A percentile compares a stretch with the other conserved stretches of the same genome.
Evolutionary conservation across 2,888 invertebrate species (phyloP).

Genomic region (Phania funesta): DNA sequence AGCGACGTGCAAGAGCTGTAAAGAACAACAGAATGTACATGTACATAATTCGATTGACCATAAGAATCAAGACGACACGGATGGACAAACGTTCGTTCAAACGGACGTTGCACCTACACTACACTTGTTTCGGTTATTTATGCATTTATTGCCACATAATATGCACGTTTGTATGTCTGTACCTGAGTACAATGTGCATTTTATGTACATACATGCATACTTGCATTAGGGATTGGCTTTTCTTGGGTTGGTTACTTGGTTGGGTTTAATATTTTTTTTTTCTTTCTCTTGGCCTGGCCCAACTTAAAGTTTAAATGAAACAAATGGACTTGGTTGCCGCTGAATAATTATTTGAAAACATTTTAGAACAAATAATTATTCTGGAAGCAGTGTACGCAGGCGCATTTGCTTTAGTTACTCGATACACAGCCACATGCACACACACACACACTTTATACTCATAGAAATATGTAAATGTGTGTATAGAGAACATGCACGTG

Average conservation of each 20-base stretch:
- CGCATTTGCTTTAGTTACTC: conserved; percentile 55
- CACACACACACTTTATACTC: neutral
- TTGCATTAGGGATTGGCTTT: conserved; percentile 64
- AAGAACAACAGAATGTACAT: neutral
- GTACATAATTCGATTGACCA: conserved; percentile 49
- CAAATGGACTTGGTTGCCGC: conserved; percentile 53
- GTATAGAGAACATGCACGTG: conserved; percentile 62
- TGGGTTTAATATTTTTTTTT: conserved; percentile 24
- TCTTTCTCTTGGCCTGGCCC: conserved; percentile 47
- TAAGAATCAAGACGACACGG: conserved; percentile 52
- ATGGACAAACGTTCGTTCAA: conserved; percentile 57
- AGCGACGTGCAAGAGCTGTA: conserved; percentile 42
- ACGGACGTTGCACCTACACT: conserved; percentile 68
- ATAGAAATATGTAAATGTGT: neutral
- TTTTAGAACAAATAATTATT: conserved; percentile 61
- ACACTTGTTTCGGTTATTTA: conserved; percentile 53
- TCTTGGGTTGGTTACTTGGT: conserved; percentile 47
- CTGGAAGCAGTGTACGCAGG: conserved; percentile 52
- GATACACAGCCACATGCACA: neutral
- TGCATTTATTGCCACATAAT: conserved; percentile 46
- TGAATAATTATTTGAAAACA: conserved; percentile 34
- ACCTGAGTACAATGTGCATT: neutral
- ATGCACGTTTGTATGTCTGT: neutral
- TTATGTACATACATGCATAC: too few species aligned
- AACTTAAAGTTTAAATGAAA: conserved; percentile 46